Percentiles rank a stretch among this genome's conserved stretches.
Conservation (phyloP, 2,113 vertebrate genomes). For the Varanus salvator region DNA sequence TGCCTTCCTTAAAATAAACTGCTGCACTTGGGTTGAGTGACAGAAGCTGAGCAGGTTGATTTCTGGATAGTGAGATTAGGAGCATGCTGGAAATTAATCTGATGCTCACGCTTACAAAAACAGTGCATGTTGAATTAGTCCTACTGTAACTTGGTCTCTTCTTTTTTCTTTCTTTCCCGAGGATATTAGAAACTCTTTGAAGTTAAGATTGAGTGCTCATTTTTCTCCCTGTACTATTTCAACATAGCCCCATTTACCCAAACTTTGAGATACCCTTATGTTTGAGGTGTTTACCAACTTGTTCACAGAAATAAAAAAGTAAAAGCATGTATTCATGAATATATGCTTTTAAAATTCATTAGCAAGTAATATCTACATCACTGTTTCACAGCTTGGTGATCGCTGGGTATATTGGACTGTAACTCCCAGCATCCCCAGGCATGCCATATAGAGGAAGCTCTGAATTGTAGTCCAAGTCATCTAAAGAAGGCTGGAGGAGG, state of each 20-base stretch:
- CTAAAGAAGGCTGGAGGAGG: too few species aligned
- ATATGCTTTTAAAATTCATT: background rate
- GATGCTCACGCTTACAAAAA: background rate
- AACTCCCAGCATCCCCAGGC: too few species aligned
- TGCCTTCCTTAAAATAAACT: background rate
- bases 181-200: background rate
- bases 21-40: background rate
- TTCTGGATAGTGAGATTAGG: background rate
- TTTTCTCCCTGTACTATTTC: background rate
- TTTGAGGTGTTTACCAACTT: background rate
- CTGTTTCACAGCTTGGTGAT: background rate
- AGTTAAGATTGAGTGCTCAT: background rate
- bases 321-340: background rate
- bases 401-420: too few species aligned
- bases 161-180: background rate
- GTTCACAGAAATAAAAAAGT: background rate
- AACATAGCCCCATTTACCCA: background rate
- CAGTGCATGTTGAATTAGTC: background rate
- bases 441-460: too few species aligned
- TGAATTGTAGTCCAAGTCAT: too few species aligned
- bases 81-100: background rate
- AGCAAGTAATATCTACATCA: background rate
- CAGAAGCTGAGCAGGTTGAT: background rate
- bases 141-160: background rate
- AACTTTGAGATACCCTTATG: background rate